Evolutionary conservation across 2,888 invertebrate species (phyloP), one percentile per base, ranked within the genome.

Genomic region (Eurois occulta): DNA sequence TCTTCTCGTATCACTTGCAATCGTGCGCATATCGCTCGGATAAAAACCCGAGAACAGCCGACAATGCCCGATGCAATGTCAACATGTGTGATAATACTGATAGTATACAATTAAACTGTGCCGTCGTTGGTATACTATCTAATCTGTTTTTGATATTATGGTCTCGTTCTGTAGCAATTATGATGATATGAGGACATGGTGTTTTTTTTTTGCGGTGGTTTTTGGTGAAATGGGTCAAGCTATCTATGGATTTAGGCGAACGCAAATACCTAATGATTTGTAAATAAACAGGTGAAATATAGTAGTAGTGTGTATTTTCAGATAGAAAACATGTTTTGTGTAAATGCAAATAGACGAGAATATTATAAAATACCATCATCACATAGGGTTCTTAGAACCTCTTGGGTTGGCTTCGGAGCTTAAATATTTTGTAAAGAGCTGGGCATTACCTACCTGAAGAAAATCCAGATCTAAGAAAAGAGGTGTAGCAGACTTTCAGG

Each of bases 11-110:
- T 86, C 84, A 41, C 62, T 81, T 74, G 81, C 87, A 89, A 87
- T 89, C 90, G 76, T 74, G 71, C 77, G 79, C 73, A 72, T 69
- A 78, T 77, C 84, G 76, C 79, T 76, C 76, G 52, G 83, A 76
- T 84, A 83, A 75, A 66, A 85, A 70, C 70, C 81, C 86, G 77
- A 87, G 81, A 82, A 85, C 83, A 75, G 58, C 77, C 70, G 75
- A 83, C 83, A 73, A 85, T 80, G 48, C 66, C 75, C 70, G 75
- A 84, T 84, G 77, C 88, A 88, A 84, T 86, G 88, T 87, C 90
- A 88, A 88, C 80, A 90, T 58, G 28, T 72, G 81, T 52, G 48
- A 41, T 75, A 76, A 41, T 66, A 32, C 8, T 75, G 73, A 78
- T 83, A 80, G 77, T 78, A 78, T 73, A 70, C 60, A 72, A 86